These are phyloP conservation scores for Amphiura filiformis DNA, from an alignment of 35 echinoderm and acorn worm genomes.

Conservation along the genomic window DNA sequence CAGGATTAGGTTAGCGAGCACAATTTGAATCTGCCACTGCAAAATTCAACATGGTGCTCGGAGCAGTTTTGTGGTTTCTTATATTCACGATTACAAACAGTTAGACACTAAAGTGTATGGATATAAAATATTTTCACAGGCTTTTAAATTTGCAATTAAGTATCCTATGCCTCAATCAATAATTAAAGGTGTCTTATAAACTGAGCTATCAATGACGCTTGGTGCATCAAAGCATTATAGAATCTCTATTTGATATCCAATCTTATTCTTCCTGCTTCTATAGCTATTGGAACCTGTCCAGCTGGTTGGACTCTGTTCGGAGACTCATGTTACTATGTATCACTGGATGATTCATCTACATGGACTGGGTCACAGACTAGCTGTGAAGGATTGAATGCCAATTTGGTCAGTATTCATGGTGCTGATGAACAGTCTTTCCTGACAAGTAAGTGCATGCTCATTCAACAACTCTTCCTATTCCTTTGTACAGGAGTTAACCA, in stretches of 20 bases:
- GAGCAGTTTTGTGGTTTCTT: too few relatives aligned
- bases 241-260: background rate
- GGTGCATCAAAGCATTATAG: background rate
- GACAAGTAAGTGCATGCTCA: too few relatives aligned
- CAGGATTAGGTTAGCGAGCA: too few relatives aligned
- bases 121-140: background rate
- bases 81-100: too few relatives aligned
- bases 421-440: constrained; percentile 38
- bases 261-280: background rate
- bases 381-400: background rate
- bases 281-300: constrained; percentile 42
- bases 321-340: constrained; percentile 39
- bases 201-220: background rate
- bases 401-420: constrained; percentile 28
- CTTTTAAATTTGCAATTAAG: background rate
- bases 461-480: too few relatives aligned
- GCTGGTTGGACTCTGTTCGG: constrained; percentile 45
- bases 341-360: background rate
- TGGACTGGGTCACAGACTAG: background rate
- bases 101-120: background rate
- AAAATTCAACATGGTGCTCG: too few relatives aligned
- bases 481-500: too few relatives aligned
- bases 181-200: background rate
- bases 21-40: too few relatives aligned
- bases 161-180: background rate